Conservation (phyloP, 1,140 invertebrate genomes). For the Musca vetustissima region DNA sequence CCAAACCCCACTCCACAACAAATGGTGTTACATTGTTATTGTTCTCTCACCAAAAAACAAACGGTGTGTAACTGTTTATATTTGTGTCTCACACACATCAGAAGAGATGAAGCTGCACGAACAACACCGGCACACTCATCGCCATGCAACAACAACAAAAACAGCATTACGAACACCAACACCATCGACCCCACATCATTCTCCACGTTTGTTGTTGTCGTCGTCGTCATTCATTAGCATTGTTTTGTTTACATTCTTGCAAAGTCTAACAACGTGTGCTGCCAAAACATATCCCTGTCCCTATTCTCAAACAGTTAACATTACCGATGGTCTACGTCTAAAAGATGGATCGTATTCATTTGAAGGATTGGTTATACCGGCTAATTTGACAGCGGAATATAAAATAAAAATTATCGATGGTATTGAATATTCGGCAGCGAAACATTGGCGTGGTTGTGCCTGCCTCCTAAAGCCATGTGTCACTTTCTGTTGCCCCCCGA, state of each 20-base stretch:
- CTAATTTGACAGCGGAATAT: constrained; percentile 41
- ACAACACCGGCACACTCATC: no score
- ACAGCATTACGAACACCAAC: background rate
- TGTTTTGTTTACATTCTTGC: constrained; percentile 9
- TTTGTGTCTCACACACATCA: no score
- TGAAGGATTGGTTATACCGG: constrained; percentile 39
- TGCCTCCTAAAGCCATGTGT: constrained; percentile 47
- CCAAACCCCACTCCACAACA: no score
- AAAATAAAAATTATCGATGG: constrained; percentile 49
- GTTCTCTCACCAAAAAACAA: no score
- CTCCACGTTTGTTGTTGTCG: background rate
- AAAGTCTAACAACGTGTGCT: background rate
- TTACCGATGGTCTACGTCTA: constrained; percentile 42
- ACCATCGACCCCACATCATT: background rate
- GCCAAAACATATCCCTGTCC: constrained; percentile 36
- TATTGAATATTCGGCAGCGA: constrained; percentile 38
- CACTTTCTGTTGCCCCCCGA: constrained; percentile 42
- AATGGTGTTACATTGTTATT: no score
- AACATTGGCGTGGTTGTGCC: constrained; percentile 45
- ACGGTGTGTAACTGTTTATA: no score
- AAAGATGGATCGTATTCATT: constrained; percentile 49
- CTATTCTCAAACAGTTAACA: constrained; percentile 44
- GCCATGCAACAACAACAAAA: no score
- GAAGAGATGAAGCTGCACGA: no score
- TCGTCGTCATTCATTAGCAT: background rate